Conservation (phyloP, 1,140 invertebrate species). For the Cylas formicarius region DNA sequence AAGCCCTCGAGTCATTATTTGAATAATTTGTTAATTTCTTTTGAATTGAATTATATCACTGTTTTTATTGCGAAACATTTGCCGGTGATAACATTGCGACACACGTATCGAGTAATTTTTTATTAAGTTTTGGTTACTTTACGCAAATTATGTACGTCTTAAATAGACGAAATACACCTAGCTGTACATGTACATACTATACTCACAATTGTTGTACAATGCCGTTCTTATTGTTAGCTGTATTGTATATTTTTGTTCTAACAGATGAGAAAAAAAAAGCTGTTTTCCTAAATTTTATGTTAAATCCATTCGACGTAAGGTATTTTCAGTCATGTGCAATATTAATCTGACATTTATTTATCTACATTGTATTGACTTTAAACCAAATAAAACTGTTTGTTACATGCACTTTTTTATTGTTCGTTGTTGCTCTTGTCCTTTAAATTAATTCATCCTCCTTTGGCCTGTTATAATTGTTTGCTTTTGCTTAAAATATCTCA, state of each 20-base stretch:
- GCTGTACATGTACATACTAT: constrained; percentile 36
- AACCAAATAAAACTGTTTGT: constrained; percentile 45
- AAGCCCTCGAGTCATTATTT: constrained; percentile 4
- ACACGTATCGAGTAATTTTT: constrained; percentile 23
- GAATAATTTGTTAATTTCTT: constrained; percentile 25
- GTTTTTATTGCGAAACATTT: constrained; percentile 17
- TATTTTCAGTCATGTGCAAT: constrained; percentile 43
- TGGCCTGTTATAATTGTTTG: too few species aligned
- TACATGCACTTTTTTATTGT: constrained; percentile 24
- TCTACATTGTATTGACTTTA: constrained; percentile 43
- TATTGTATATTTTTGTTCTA: constrained; percentile 29
- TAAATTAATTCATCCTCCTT: too few species aligned
- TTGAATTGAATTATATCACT: constrained; percentile 21
- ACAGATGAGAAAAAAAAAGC: constrained; percentile 19
- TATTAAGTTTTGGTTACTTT: constrained; percentile 23
- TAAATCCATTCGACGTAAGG: constrained; percentile 40
- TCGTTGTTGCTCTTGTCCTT: too few species aligned
- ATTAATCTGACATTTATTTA: constrained; percentile 42
- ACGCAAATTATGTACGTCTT: constrained; percentile 23
- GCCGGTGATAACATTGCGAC: constrained; percentile 10
- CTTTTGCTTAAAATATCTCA: too few species aligned
- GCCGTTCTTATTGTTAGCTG: constrained; percentile 28
- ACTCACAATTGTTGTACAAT: constrained; percentile 35
- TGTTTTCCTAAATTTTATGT: constrained; percentile 28
- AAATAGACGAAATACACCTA: constrained; percentile 39